A percentile compares a stretch with the other conserved stretches of the same genome.
phyloP scores from a whole-genome alignment of 2,113 vertebrate species.

The Menidia beryllina region DNA sequence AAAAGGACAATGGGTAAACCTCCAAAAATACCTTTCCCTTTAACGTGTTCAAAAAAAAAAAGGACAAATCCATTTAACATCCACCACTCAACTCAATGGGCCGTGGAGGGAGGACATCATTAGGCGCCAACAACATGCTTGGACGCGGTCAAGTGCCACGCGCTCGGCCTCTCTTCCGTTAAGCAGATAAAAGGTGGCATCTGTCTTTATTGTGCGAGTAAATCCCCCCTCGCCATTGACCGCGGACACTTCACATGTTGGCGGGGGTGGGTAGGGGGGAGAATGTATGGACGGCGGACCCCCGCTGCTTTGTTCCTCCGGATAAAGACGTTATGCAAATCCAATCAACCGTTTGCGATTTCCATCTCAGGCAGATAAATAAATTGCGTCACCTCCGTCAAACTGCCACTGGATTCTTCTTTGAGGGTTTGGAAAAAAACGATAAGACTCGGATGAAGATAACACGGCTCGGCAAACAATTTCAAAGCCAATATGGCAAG shows the following conservation, averaged over 20 bases:
- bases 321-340: slow-evolving; percentile 74
- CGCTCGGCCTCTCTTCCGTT: slow-evolving; percentile 70
- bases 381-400: slow-evolving; percentile 10
- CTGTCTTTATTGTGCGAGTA: slow-evolving; percentile 72
- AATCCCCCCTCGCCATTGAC: slow-evolving; percentile 65
- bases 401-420: slow-evolving; percentile 11
- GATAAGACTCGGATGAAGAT: not conserved
- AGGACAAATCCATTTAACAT: slow-evolving; percentile 27
- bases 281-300: slow-evolving; percentile 41
- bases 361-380: slow-evolving; percentile 50
- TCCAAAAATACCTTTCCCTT: slow-evolving; percentile 8
- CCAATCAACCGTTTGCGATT: slow-evolving; percentile 66
- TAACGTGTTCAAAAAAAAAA: slow-evolving; percentile 13
- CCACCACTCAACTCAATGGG: slow-evolving; percentile 39
- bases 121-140: slow-evolving; percentile 35
- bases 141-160: slow-evolving; percentile 65
- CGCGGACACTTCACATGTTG: slow-evolving; percentile 71
- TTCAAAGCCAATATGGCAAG: no score
- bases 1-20: slow-evolving; percentile 5
- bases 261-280: slow-evolving; percentile 62
- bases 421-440: not conserved
- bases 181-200: slow-evolving; percentile 74
- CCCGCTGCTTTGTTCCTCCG: slow-evolving; percentile 43
- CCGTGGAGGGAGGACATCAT: slow-evolving; percentile 37
- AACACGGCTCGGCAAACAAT: not conserved